A percentile compares a stretch with the other conserved stretches of the same genome.
Conservation (phyloP, 2,113 vertebrate species). For the Pituophis catenifer region DNA sequence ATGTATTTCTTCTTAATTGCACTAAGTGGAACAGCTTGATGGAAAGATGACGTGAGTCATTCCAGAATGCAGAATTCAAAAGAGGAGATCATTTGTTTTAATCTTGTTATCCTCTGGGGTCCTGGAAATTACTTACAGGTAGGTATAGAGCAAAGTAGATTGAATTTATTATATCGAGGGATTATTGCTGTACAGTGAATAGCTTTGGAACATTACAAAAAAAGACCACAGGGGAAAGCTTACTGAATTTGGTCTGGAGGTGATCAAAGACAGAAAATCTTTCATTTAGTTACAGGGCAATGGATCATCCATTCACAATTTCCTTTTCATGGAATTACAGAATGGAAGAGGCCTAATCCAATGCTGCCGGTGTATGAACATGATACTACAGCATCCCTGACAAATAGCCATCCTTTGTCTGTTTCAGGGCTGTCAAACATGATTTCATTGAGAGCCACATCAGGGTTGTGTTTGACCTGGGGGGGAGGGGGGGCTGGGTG, state of each 20-base stretch:
- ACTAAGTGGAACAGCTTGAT: not conserved
- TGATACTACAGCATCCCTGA: not conserved
- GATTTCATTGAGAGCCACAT: no score
- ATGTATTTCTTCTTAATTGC: slow-evolving; percentile 2
- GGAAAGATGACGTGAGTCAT: not conserved
- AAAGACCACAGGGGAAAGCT: not conserved
- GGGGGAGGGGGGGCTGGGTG: no score
- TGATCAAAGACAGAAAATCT: not conserved
- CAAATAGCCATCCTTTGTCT: not conserved
- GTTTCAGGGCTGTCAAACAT: no score
- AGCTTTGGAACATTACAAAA: not conserved
- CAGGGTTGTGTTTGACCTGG: no score
- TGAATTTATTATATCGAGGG: not conserved
- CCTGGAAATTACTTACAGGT: not conserved
- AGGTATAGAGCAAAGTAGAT: not conserved
- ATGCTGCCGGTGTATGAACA: not conserved
- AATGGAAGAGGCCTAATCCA: not conserved
- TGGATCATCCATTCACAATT: not conserved
- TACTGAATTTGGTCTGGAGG: not conserved
- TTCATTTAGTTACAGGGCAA: not conserved
- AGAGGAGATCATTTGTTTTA: not conserved
- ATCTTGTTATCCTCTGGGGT: not conserved
- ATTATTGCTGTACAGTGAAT: not conserved
- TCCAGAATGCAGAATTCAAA: not conserved
- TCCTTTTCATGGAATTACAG: not conserved